Evolutionary conservation across 1,140 invertebrate genomes (phyloP).

Genomic region (Thaumetopoea pityocampa): DNA sequence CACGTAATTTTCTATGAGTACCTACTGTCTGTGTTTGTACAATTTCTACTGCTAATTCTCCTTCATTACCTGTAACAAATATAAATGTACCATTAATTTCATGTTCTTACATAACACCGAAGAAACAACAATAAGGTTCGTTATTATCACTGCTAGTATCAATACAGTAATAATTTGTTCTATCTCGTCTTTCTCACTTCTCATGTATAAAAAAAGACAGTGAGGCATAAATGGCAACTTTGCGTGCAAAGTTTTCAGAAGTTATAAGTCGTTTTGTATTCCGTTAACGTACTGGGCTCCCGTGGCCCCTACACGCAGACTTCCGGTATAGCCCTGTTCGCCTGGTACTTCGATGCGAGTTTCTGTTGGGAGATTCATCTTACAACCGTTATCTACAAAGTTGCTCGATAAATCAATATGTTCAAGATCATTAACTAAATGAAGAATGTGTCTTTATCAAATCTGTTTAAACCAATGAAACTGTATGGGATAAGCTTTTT

Average conservation of each 20-base stretch:
- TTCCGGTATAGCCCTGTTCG: constrained; percentile 8
- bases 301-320: constrained; percentile 23
- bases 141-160: constrained; percentile 9
- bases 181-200: constrained; percentile 2
- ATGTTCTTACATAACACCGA: constrained; percentile 6
- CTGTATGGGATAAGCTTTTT: no score
- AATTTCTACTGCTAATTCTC: no score
- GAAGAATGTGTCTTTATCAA: not conserved
- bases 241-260: constrained; percentile 17
- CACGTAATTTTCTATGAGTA: no score
- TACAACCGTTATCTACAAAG: not conserved
- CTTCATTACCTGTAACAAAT: constrained; percentile 19
- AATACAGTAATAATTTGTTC: constrained; percentile 16
- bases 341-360: constrained; percentile 10
- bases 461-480: not conserved
- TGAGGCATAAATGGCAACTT: constrained; percentile 13
- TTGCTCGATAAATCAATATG: not conserved
- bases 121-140: constrained; percentile 11
- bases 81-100: constrained; percentile 11
- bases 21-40: no score
- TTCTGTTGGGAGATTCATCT: constrained; percentile 6
- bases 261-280: constrained; percentile 33
- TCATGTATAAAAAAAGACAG: not conserved
- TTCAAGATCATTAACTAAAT: not conserved
- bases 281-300: constrained; percentile 24